Percentiles rank a stretch among this genome's conserved stretches.
Conservation (phyloP, 2,113 vertebrate species). For the Setophaga kirtlandii region DNA sequence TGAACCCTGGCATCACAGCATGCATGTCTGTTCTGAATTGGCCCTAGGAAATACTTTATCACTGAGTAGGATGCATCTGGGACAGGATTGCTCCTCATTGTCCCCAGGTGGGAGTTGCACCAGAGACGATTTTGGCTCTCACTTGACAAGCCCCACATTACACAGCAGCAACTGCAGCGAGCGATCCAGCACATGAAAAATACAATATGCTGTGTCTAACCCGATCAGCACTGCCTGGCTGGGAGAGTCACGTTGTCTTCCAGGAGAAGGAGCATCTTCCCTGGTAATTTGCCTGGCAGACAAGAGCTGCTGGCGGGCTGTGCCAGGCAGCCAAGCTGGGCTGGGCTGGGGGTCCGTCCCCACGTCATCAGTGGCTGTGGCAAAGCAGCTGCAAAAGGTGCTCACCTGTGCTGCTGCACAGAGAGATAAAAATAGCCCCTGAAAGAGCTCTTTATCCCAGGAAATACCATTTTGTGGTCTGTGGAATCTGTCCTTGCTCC, state of each 20-base stretch:
- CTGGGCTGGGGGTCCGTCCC: background rate
- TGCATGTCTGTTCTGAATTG: background rate
- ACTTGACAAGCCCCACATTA: background rate
- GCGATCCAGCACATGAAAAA: background rate
- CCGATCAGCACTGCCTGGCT: accelerated
- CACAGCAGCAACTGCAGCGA: background rate
- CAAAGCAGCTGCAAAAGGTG: background rate
- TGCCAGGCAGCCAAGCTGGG: background rate
- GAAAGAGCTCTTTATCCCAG: background rate
- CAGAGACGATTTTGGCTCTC: background rate
- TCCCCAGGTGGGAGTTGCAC: background rate
- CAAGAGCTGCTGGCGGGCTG: background rate
- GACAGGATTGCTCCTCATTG: background rate
- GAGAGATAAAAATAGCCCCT: background rate
- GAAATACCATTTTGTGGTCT: background rate
- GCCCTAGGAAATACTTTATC: background rate
- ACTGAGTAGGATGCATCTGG: background rate
- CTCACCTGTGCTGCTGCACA: background rate
- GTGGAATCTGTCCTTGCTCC: background rate
- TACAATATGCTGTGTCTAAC: background rate
- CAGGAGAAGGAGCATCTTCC: background rate
- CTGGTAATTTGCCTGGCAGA: background rate
- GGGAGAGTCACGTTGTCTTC: background rate
- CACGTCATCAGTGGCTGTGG: accelerated
- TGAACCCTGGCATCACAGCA: accelerated